Conservation (phyloP, 2,113 vertebrate genomes). For the Orycteropus afer region DNA sequence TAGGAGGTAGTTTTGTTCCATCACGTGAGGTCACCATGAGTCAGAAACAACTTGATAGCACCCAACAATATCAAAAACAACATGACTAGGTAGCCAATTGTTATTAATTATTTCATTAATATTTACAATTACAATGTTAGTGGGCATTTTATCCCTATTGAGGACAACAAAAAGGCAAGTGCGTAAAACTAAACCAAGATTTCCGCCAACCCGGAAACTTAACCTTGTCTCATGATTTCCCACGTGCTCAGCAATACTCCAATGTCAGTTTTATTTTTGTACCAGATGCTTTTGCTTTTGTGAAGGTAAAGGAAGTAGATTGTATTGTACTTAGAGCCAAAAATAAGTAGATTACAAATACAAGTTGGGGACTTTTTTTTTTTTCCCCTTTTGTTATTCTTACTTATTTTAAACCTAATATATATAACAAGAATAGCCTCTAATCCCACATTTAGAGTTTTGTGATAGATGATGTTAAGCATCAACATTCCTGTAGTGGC, state of each 20-base stretch:
- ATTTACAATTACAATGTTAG: neutral
- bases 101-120: neutral
- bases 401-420: neutral
- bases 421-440: neutral
- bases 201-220: neutral
- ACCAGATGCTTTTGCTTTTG: slow-evolving; percentile 29
- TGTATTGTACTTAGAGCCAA: neutral
- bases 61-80: neutral
- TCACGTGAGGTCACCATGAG: neutral
- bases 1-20: neutral
- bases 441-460: neutral
- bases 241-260: neutral
- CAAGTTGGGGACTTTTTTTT: neutral
- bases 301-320: neutral
- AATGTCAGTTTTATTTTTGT: neutral
- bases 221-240: neutral
- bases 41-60: neutral
- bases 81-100: neutral
- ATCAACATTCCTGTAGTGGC: neutral
- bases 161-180: neutral
- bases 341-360: slow-evolving; percentile 9
- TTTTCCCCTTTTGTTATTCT: neutral
- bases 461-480: neutral
- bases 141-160: neutral
- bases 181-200: neutral